These are phyloP conservation scores for Anthrax anthrax DNA, from an alignment of 2,888 invertebrate species.

Conservation along the genomic window DNA sequence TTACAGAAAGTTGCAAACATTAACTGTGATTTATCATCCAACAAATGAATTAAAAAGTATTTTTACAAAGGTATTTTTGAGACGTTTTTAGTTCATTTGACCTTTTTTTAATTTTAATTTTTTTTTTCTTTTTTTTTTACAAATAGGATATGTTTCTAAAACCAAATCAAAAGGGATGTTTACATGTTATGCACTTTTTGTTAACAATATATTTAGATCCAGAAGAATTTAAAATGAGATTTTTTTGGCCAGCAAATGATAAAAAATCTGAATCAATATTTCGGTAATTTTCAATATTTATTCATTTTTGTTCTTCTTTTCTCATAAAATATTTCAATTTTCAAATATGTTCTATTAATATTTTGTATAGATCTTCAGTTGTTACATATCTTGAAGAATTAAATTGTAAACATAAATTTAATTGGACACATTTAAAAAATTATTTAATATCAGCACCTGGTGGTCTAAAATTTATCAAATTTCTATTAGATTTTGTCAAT, in stretches of 20 bases:
- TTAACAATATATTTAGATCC: conserved; percentile 26
- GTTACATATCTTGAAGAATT: conserved; percentile 28
- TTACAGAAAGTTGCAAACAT: conserved; percentile 20
- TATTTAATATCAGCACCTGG: conserved; percentile 32
- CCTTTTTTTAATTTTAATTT: neutral
- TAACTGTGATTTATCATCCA: conserved; percentile 21
- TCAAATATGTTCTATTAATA: neutral
- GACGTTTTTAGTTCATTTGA: neutral
- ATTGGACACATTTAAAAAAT: conserved; percentile 27
- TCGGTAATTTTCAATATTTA: conserved; percentile 4
- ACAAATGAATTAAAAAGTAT: conserved; percentile 22
- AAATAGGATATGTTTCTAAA: conserved; percentile 32
- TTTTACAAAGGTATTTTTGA: conserved; percentile 6
- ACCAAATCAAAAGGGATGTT: conserved; percentile 29
- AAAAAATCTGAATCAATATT: conserved; percentile 29
- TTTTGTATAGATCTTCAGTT: conserved; percentile 20
- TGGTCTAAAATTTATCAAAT: conserved; percentile 30
- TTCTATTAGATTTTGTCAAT: conserved; percentile 24
- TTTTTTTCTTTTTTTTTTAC: neutral
- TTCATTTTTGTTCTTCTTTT: too few relatives aligned
- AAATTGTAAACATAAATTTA: conserved; percentile 28
- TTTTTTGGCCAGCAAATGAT: conserved; percentile 32
- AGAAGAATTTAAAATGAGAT: conserved; percentile 29
- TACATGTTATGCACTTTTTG: conserved; percentile 29
- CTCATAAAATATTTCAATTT: too few relatives aligned